phyloP scores from a whole-genome alignment of 2,888 invertebrate species.

The Pseudococcus longispinus region DNA sequence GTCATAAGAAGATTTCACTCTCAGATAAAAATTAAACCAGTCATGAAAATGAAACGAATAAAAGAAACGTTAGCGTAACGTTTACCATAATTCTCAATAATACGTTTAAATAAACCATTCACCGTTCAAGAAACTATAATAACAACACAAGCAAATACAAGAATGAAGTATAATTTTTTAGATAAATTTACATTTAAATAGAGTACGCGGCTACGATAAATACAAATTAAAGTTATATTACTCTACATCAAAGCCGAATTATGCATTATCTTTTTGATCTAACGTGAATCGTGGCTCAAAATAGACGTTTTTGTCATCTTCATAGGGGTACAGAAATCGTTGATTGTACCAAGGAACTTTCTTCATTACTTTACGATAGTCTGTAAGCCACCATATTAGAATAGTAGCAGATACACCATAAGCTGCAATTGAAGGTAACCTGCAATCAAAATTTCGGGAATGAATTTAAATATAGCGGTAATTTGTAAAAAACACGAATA shows the following conservation, averaged over 20 bases:
- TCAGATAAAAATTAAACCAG: too few relatives aligned
- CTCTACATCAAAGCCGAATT: neutral
- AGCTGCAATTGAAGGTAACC: neutral
- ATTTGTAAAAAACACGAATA: neutral
- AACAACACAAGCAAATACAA: neutral
- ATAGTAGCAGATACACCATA: neutral
- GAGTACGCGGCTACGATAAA: neutral
- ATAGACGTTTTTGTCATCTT: conserved; percentile 7
- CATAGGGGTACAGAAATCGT: neutral
- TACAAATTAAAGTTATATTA: neutral
- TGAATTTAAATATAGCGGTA: neutral
- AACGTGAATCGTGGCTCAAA: neutral
- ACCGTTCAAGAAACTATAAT: neutral
- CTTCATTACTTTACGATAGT: conserved; percentile 13
- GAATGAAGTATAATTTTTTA: neutral
- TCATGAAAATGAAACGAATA: too few relatives aligned
- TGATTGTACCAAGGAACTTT: conserved; percentile 28
- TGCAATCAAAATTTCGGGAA: neutral
- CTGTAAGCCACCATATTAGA: neutral
- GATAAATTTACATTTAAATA: neutral
- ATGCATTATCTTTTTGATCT: neutral
- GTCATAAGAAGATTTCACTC: too few relatives aligned
- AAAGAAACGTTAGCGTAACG: too few relatives aligned
- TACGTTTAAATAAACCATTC: too few relatives aligned
- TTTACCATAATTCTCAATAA: too few relatives aligned